These are phyloP conservation scores for Cladopsammia gracilis DNA, from an alignment of 64 coral and sea anemone species.

Conservation along the genomic window DNA sequence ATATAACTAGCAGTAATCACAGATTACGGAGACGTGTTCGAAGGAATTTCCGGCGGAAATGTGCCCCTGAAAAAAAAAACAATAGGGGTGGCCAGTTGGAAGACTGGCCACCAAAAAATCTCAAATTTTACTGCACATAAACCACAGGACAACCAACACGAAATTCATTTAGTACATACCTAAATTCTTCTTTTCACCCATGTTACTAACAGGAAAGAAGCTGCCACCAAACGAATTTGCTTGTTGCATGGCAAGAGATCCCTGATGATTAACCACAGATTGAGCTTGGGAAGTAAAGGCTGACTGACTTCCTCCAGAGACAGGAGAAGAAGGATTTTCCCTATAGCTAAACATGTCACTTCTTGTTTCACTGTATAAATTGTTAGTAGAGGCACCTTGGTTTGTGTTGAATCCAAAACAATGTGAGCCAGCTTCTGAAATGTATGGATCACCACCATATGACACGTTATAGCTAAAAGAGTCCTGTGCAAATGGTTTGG, in stretches of 20 bases:
- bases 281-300: background rate
- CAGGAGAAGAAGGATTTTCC: slow-evolving; percentile 18
- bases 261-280: background rate
- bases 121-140: too few species aligned
- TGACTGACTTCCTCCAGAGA: slow-evolving; percentile 48
- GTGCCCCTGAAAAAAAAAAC: too few species aligned
- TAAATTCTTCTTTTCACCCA: slow-evolving; percentile 35
- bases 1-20: too few species aligned
- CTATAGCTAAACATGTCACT: slow-evolving; percentile 68
- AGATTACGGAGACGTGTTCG: too few species aligned
- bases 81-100: too few species aligned
- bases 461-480: slow-evolving; percentile 60
- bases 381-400: slow-evolving; percentile 71
- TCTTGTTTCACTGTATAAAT: slow-evolving; percentile 61
- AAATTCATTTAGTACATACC: too few species aligned
- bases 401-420: slow-evolving; percentile 41
- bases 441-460: slow-evolving; percentile 65
- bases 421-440: slow-evolving; percentile 54
- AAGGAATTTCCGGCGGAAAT: too few species aligned
- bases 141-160: too few species aligned
- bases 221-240: slow-evolving; percentile 21
- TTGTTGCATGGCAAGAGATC: slow-evolving; percentile 35
- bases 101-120: too few species aligned
- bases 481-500: slow-evolving; percentile 48
- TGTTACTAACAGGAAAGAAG: background rate